phyloP scores from a whole-genome alignment of 2,888 invertebrate genomes.

The Dynastes grantii region DNA sequence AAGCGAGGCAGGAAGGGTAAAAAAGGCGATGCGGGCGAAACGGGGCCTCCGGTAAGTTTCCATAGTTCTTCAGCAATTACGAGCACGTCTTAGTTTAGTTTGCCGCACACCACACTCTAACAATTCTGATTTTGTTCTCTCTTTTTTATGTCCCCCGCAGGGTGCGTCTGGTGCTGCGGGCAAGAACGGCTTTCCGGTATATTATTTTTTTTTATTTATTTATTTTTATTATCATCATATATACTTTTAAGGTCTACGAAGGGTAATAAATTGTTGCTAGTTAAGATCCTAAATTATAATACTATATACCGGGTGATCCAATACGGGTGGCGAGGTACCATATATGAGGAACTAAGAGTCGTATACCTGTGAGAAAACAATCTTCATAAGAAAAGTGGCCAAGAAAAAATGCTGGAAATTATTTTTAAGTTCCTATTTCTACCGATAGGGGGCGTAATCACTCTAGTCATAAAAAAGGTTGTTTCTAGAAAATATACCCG shows the following conservation, averaged over 20 bases:
- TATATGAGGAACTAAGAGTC: too few relatives aligned
- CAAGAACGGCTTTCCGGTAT: slow-evolving; percentile 94
- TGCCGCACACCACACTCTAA: slow-evolving; percentile 53
- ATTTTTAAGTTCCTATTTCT: too few relatives aligned
- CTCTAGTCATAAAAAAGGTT: too few relatives aligned
- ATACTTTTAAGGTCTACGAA: slow-evolving; percentile 41
- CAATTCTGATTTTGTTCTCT: slow-evolving; percentile 57
- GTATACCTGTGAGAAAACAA: too few relatives aligned
- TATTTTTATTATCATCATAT: slow-evolving; percentile 60
- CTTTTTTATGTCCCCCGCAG: slow-evolving; percentile 73
- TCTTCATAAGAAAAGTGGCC: too few relatives aligned
- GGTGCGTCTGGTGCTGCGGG: slow-evolving; percentile 87
- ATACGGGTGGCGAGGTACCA: too few relatives aligned
- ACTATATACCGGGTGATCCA: too few relatives aligned
- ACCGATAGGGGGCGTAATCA: too few relatives aligned
- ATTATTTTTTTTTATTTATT: slow-evolving; percentile 71
- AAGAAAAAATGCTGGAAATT: too few relatives aligned
- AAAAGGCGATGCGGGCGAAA: slow-evolving; percentile 88
- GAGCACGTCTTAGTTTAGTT: slow-evolving; percentile 55
- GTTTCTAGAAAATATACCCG: too few relatives aligned
- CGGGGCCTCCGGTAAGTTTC: slow-evolving; percentile 84
- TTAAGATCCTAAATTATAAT: too few relatives aligned
- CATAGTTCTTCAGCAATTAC: slow-evolving; percentile 49
- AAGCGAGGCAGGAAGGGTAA: slow-evolving; percentile 92
- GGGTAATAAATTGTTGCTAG: slow-evolving; percentile 28